Conservation (phyloP, 2,888 invertebrate species). For the Harpalus rubripes region DNA sequence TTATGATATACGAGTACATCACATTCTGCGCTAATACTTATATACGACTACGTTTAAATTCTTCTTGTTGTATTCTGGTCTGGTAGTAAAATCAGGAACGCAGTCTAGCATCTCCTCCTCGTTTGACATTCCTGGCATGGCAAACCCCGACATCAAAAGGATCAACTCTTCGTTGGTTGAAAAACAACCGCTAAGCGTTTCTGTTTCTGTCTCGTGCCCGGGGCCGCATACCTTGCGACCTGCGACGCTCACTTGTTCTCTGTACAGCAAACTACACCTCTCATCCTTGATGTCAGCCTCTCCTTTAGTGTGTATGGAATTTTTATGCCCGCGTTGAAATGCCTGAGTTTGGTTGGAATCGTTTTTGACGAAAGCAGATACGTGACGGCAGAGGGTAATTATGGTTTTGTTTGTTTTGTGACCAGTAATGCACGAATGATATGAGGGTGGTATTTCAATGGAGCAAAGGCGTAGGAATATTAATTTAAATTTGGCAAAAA, state of each 20-base stretch:
- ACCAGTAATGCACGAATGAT: constrained; percentile 18
- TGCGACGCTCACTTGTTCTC: constrained; percentile 46
- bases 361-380: constrained; percentile 29
- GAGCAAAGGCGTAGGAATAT: neutral
- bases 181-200: constrained; percentile 56
- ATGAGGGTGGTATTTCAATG: neutral
- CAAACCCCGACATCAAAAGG: constrained; percentile 54
- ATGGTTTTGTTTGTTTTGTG: constrained; percentile 49
- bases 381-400: constrained; percentile 40
- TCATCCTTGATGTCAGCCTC: constrained; percentile 3
- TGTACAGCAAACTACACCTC: constrained; percentile 5
- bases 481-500: neutral
- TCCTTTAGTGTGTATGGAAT: constrained; percentile 32
- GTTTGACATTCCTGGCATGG: constrained; percentile 32
- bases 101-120: constrained; percentile 8
- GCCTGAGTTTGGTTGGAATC: constrained; percentile 12
- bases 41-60: too few relatives aligned
- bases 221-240: constrained; percentile 5
- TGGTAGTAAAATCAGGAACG: neutral
- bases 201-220: constrained; percentile 40
- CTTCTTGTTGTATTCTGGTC: too few relatives aligned
- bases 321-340: constrained; percentile 35
- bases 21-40: too few relatives aligned
- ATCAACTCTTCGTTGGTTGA: constrained; percentile 38
- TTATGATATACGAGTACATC: too few relatives aligned